Percentiles rank a stretch among this genome's conserved stretches.
Evolutionary conservation across 1,140 invertebrate species (phyloP).

Genomic region (Euura saliciscinereae): DNA sequence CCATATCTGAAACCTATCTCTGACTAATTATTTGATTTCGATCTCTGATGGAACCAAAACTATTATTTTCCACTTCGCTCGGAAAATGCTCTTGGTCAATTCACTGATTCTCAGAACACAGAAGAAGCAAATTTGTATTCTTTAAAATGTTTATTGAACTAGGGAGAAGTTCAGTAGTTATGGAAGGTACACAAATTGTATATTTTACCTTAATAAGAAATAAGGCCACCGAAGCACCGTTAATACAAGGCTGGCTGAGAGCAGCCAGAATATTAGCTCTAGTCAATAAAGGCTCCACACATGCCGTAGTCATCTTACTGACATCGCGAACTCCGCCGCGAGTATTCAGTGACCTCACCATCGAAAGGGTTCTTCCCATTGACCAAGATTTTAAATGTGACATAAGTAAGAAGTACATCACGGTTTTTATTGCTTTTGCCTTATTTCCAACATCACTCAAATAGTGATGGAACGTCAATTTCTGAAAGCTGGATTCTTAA

Average conservation of each 20-base stretch:
- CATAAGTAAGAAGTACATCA: constrained; percentile 62
- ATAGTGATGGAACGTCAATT: too few species aligned
- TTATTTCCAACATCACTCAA: not conserved
- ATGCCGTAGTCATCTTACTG: constrained; percentile 70
- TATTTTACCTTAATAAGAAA: constrained; percentile 31
- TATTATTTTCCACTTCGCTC: too few species aligned
- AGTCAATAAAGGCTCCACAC: constrained; percentile 68
- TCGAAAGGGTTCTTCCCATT: constrained; percentile 77
- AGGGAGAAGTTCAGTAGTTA: constrained; percentile 11
- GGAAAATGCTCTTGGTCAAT: too few species aligned
- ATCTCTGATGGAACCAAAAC: too few species aligned
- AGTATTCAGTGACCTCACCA: constrained; percentile 71
- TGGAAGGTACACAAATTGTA: not conserved
- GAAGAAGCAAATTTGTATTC: too few species aligned
- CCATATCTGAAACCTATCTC: too few species aligned
- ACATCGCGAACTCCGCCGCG: constrained; percentile 66
- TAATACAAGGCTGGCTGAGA: constrained; percentile 64
- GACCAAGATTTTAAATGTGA: constrained; percentile 78
- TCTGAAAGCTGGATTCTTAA: too few species aligned
- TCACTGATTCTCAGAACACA: too few species aligned
- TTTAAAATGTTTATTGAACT: not conserved
- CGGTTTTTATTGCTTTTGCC: constrained; percentile 9
- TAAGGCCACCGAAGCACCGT: constrained; percentile 59
- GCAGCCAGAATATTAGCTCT: constrained; percentile 67
- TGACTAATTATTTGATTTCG: too few species aligned